Evolutionary conservation across 2,797 vertebrate genomes (phyloP).

Genomic region (Ibycter americanus): DNA sequence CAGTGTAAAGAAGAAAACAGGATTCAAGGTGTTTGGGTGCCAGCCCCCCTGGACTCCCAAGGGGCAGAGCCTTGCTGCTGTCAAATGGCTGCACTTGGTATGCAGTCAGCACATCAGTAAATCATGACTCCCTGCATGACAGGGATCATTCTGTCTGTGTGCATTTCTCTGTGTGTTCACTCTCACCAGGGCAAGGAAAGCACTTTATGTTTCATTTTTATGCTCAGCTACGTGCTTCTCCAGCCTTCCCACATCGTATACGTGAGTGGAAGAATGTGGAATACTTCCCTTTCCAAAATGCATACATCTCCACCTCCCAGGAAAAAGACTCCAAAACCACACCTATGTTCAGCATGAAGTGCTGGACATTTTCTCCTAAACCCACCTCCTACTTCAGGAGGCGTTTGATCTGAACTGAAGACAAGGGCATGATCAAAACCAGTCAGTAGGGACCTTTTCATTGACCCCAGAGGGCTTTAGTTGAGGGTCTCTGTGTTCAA

Average conservation of each 20-base stretch:
- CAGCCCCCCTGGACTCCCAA: accelerated
- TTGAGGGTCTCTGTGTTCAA: background rate
- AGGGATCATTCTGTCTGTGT: conserved; percentile 35
- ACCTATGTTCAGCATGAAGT: background rate
- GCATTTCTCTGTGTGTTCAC: background rate
- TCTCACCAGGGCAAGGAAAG: background rate
- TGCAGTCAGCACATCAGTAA: conserved; percentile 13
- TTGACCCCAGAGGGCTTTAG: background rate
- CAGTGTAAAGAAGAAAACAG: background rate
- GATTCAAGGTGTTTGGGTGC: background rate
- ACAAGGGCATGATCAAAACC: background rate
- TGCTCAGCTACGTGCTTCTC: conserved; percentile 9
- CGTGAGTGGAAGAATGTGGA: background rate
- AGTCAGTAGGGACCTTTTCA: background rate
- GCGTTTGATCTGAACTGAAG: background rate
- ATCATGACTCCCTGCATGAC: background rate
- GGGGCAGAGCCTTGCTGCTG: background rate
- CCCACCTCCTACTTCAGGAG: background rate
- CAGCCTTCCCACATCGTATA: background rate
- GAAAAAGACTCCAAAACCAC: background rate
- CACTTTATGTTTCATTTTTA: conserved; percentile 49
- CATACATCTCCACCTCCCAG: background rate
- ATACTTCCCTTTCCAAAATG: background rate
- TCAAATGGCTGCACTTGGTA: background rate
- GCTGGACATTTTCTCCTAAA: background rate